Evolutionary conservation across 2,797 vertebrate species (phyloP).

Genomic region (Ctenosaura bakeri): DNA sequence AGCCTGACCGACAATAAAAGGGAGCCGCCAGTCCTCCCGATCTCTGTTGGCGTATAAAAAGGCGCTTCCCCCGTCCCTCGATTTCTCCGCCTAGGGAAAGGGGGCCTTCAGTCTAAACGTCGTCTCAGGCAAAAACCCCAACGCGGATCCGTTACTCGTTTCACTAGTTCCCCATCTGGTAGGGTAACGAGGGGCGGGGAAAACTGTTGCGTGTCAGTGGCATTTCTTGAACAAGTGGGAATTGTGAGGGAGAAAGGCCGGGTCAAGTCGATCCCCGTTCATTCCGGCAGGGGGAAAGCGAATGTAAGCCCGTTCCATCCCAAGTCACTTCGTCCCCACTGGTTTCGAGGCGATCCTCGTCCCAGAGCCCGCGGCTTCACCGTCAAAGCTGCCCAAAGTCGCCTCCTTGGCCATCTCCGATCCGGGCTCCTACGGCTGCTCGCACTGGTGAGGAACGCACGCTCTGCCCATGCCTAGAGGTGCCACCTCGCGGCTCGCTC

Average conservation of each 20-base stretch:
- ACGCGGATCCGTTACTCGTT: background rate
- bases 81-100: too few species aligned
- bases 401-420: too few species aligned
- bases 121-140: background rate
- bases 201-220: too few species aligned
- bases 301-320: background rate
- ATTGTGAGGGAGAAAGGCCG: too few species aligned
- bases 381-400: background rate
- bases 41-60: too few species aligned
- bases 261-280: background rate
- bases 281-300: too few species aligned
- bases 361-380: background rate
- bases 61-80: background rate
- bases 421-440: too few species aligned
- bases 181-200: too few species aligned
- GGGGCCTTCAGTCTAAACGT: background rate
- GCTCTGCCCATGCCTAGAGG: constrained; percentile 11
- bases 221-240: background rate
- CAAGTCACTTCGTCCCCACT: background rate
- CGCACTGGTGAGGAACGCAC: background rate
- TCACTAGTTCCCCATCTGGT: too few species aligned
- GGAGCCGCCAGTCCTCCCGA: background rate
- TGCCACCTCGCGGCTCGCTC: background rate
- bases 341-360: background rate
- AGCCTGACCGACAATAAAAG: background rate